A percentile compares a stretch with the other conserved stretches of the same genome.
Evolutionary conservation across 2,113 vertebrate genomes (phyloP).

Genomic region (Nycticryphes semicollaris): DNA sequence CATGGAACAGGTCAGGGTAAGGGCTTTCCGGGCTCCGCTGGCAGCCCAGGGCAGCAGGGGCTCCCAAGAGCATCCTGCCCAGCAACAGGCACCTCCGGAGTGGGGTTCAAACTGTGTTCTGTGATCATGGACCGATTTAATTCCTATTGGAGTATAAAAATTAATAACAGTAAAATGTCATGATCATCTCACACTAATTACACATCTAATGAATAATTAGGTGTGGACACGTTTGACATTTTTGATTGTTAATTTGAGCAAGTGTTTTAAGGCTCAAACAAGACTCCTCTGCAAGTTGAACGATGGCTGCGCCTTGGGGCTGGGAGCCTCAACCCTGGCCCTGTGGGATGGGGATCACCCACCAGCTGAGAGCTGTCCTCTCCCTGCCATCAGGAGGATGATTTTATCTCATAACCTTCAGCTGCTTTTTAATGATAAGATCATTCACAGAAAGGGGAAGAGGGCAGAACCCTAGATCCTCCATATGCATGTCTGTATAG

Average conservation of each 20-base stretch:
- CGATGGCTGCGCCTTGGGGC: neutral
- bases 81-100: neutral
- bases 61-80: neutral
- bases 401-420: neutral
- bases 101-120: neutral
- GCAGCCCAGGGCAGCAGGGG: too few relatives aligned
- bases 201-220: slow-evolving; percentile 95
- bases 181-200: slow-evolving; percentile 90
- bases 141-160: slow-evolving; percentile 75
- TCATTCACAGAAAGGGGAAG: neutral
- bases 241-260: slow-evolving; percentile 90
- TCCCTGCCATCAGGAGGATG: neutral
- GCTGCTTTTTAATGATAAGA: neutral
- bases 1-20: neutral
- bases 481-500: too few relatives aligned
- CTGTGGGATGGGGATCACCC: neutral
- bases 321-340: neutral
- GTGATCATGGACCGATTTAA: slow-evolving; percentile 49
- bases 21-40: rapidly evolving
- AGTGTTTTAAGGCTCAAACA: slow-evolving; percentile 71
- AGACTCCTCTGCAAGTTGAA: slow-evolving; percentile 20
- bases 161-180: slow-evolving; percentile 89
- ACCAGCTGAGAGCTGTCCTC: neutral
- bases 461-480: neutral
- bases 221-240: slow-evolving; percentile 91